Conservation (phyloP, 64 coral and sea anemone species). For the Hydrozoanthus tunicans region DNA sequence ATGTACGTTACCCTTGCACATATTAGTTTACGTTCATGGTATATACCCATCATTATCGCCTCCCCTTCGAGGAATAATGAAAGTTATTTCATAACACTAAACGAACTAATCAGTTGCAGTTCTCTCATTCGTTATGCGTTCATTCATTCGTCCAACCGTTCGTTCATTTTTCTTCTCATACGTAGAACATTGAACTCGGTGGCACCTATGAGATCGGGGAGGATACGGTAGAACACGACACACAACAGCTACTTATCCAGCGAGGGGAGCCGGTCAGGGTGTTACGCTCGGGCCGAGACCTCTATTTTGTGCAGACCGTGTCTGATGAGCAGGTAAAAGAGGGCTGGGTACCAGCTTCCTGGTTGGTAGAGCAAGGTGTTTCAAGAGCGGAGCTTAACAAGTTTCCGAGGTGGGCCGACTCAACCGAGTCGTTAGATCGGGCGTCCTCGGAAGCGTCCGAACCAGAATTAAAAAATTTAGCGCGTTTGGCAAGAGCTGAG, state of each 20-base stretch:
- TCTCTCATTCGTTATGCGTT: not conserved
- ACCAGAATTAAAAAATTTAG: slow-evolving; percentile 72
- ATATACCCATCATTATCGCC: no score
- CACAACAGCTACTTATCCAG: slow-evolving; percentile 65
- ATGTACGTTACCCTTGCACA: no score
- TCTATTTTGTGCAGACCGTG: slow-evolving; percentile 90
- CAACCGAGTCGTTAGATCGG: slow-evolving; percentile 59
- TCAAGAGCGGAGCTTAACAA: slow-evolving; percentile 40
- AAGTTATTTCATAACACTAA: not conserved
- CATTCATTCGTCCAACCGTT: slow-evolving; percentile 44
- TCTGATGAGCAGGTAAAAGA: slow-evolving; percentile 72
- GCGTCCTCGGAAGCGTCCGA: slow-evolving; percentile 87
- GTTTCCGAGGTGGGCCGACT: slow-evolving; percentile 37
- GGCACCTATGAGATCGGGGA: slow-evolving; percentile 83
- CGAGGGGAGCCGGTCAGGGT: slow-evolving; percentile 81
- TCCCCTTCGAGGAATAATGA: no score
- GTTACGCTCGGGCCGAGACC: slow-evolving; percentile 88
- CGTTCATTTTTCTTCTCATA: slow-evolving; percentile 56
- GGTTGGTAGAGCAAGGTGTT: slow-evolving; percentile 75
- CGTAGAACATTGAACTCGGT: slow-evolving; percentile 86
- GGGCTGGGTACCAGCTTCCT: slow-evolving; percentile 88
- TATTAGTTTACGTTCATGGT: no score
- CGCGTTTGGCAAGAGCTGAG: slow-evolving; percentile 15
- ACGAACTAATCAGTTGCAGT: not conserved
- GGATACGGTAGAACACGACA: slow-evolving; percentile 83